Evolutionary conservation across 2,888 invertebrate genomes (phyloP).

Genomic region (Sminthurides aquaticus): DNA sequence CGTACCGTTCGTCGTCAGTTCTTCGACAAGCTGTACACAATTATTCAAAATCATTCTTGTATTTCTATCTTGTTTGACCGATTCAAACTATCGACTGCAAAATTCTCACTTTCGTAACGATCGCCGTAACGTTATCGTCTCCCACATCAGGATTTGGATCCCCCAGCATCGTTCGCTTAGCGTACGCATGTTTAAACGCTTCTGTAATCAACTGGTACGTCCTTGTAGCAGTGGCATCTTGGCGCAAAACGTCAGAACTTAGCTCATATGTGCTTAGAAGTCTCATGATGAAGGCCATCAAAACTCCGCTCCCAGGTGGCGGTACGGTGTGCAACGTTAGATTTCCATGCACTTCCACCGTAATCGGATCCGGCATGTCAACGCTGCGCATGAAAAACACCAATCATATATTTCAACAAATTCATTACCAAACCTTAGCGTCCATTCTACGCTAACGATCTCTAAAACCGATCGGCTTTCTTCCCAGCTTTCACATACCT

Average conservation of each 20-base stretch:
- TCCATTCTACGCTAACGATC: background rate
- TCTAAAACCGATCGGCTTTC: no score
- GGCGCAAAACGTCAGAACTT: background rate
- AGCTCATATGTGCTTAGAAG: conserved; percentile 12
- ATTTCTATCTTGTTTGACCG: background rate
- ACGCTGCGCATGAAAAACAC: no score
- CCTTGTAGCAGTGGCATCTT: conserved; percentile 23
- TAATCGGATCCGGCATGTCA: conserved; percentile 14
- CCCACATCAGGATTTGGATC: conserved; percentile 54
- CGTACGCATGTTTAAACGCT: conserved; percentile 85
- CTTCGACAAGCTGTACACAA: conserved; percentile 55
- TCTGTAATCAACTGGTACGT: conserved; percentile 80
- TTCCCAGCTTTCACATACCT: conserved; percentile 56
- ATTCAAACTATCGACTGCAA: no score
- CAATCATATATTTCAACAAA: no score
- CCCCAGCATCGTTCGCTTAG: conserved; percentile 65
- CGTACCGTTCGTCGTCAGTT: conserved; percentile 51
- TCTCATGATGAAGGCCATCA: conserved; percentile 50
- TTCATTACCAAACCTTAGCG: no score
- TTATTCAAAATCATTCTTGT: background rate
- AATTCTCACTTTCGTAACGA: background rate
- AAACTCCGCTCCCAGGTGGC: conserved; percentile 51
- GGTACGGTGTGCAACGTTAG: conserved; percentile 49
- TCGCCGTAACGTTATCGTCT: background rate
- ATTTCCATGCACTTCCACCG: conserved; percentile 36